Evolutionary conservation across 2,113 vertebrate species (phyloP).

Genomic region (Paradisaea rubra): DNA sequence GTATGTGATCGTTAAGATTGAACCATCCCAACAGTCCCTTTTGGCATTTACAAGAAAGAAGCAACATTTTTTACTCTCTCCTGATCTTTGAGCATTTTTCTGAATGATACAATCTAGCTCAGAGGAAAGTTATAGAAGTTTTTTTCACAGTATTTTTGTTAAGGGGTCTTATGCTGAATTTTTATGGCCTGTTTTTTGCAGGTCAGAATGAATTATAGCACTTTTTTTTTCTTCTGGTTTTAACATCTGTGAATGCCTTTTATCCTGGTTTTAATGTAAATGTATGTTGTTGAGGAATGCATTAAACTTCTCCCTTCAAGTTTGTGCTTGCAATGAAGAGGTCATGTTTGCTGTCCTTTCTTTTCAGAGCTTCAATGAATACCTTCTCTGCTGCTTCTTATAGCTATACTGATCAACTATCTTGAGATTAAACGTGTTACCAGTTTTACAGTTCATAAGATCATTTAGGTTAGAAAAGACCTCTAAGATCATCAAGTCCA

Average conservation of each 20-base stretch:
- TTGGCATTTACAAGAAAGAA: background rate
- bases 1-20: rapidly evolving
- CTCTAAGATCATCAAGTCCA: background rate
- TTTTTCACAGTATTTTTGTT: background rate
- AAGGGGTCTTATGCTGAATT: background rate
- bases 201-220: background rate
- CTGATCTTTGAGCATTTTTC: background rate
- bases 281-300: background rate
- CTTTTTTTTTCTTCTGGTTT: background rate
- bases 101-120: background rate
- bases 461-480: background rate
- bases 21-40: background rate
- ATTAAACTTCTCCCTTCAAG: background rate
- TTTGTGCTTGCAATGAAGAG: background rate
- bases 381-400: background rate
- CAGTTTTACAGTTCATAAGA: background rate
- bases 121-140: background rate
- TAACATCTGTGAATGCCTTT: background rate
- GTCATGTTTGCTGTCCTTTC: background rate
- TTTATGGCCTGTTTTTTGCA: background rate
- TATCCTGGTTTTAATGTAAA: background rate
- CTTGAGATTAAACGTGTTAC: background rate
- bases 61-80: background rate
- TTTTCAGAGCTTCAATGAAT: background rate
- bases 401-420: background rate